Evolutionary conservation across 2,113 vertebrate species (phyloP).

Genomic region (Gadus macrocephalus): DNA sequence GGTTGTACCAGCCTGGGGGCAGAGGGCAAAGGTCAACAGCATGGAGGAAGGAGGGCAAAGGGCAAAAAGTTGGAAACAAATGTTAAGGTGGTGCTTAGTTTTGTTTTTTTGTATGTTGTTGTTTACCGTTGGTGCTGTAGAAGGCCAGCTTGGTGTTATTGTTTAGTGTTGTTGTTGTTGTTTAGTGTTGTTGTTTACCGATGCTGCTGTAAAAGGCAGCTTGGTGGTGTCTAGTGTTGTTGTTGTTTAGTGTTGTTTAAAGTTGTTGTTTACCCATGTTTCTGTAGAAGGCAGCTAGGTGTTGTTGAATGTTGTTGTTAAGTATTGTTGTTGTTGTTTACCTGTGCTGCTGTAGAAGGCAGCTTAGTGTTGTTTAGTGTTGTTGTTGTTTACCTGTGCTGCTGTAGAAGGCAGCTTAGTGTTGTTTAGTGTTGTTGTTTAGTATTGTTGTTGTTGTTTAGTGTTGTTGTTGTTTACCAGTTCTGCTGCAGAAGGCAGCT

Average conservation of each 20-base stretch:
- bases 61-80: not conserved
- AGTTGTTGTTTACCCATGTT: conserved; percentile 79
- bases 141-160: too few species aligned
- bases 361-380: conserved; percentile 61
- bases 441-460: too few species aligned
- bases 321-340: not conserved
- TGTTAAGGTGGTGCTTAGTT: not conserved
- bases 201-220: conserved; percentile 95
- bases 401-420: conserved; percentile 87
- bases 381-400: conserved; percentile 78
- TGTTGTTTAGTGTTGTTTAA: too few species aligned
- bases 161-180: too few species aligned
- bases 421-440: too few species aligned
- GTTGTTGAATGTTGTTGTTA: conserved; percentile 81
- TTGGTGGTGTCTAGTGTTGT: conserved; percentile 67
- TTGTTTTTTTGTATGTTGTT: not conserved
- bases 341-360: conserved; percentile 97
- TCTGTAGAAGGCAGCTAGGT: conserved; percentile 89
- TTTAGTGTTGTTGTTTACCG: conserved; percentile 59
- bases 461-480: conserved; percentile 66
- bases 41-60: conserved; percentile 56
- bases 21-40: conserved; percentile 59
- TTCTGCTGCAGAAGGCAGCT: conserved; percentile 95
- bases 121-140: too few species aligned
- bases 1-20: conserved; percentile 83